A percentile compares a stretch with the other conserved stretches of the same genome.
Conservation (phyloP, 2,797 vertebrate species). For the Buphagus erythrorhynchus region DNA sequence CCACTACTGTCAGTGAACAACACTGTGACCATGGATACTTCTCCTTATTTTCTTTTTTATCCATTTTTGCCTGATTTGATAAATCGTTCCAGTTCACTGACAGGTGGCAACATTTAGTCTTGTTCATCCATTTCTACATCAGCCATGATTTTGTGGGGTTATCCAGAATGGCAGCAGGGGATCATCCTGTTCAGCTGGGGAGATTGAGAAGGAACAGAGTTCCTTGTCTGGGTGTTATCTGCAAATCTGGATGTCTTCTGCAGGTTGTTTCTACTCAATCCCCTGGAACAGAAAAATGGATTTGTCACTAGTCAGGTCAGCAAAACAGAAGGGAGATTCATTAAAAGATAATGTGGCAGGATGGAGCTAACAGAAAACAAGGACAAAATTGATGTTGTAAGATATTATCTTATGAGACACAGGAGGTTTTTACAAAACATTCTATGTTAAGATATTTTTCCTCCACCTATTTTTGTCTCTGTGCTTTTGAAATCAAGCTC, state of each 20-base stretch:
- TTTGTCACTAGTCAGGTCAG: neutral
- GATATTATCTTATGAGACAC: neutral
- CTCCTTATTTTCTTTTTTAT: neutral
- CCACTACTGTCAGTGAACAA: neutral
- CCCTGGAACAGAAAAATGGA: neutral
- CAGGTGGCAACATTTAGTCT: neutral
- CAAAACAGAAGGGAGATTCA: neutral
- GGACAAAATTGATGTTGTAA: neutral
- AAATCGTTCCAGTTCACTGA: neutral
- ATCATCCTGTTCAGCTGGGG: neutral
- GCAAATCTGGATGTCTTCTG: neutral
- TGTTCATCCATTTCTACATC: neutral
- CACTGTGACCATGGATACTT: neutral
- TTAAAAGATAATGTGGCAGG: conserved; percentile 5
- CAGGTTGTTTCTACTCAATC: neutral
- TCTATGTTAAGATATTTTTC: conserved; percentile 14
- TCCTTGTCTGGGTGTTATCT: neutral
- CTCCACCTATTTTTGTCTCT: conserved; percentile 57
- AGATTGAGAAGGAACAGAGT: neutral
- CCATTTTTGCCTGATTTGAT: neutral
- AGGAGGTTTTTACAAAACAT: neutral
- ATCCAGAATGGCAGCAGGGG: neutral
- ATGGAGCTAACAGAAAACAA: neutral
- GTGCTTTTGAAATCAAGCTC: conserved; percentile 51
- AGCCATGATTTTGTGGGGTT: neutral